These are phyloP conservation scores for Drosophila ogumai DNA, from an alignment of 1,140 invertebrate species.

Conservation along the genomic window DNA sequence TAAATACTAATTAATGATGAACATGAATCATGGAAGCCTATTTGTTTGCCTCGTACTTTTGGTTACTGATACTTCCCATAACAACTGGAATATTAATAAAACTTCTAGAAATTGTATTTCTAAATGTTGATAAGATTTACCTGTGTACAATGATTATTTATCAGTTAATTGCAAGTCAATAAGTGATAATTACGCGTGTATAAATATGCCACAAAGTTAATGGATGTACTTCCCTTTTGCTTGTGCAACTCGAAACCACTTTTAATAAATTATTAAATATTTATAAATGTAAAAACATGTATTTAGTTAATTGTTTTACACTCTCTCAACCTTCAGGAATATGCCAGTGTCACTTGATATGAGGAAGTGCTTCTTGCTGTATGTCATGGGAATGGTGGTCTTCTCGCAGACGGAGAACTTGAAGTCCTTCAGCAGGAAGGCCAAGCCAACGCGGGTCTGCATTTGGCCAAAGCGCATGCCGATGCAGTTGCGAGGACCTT, in stretches of 20 bases:
- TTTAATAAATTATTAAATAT: neutral
- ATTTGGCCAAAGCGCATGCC: conserved; percentile 89
- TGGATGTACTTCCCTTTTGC: neutral
- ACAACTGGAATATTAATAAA: neutral
- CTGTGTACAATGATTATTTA: neutral
- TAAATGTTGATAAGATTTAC: neutral
- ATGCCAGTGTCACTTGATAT: conserved; percentile 61
- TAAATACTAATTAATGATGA: neutral
- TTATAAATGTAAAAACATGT: neutral
- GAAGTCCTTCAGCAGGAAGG: conserved; percentile 79
- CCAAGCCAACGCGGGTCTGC: conserved; percentile 87
- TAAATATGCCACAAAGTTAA: neutral
- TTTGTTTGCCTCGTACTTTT: too few species aligned
- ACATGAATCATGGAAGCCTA: neutral
- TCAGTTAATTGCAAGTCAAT: neutral
- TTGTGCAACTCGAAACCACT: neutral
- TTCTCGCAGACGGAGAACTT: conserved; percentile 76
- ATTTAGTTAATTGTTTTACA: conserved; percentile 21
- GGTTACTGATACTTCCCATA: too few species aligned
- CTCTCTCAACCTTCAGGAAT: conserved; percentile 53
- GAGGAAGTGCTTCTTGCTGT: conserved; percentile 50
- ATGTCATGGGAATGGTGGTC: conserved; percentile 66
- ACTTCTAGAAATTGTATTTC: neutral
- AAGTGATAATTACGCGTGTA: neutral
- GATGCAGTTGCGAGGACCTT: conserved; percentile 83